These are phyloP conservation scores for Nannoperca obscura DNA, from an alignment of 2,797 vertebrate genomes.

Conservation along the genomic window DNA sequence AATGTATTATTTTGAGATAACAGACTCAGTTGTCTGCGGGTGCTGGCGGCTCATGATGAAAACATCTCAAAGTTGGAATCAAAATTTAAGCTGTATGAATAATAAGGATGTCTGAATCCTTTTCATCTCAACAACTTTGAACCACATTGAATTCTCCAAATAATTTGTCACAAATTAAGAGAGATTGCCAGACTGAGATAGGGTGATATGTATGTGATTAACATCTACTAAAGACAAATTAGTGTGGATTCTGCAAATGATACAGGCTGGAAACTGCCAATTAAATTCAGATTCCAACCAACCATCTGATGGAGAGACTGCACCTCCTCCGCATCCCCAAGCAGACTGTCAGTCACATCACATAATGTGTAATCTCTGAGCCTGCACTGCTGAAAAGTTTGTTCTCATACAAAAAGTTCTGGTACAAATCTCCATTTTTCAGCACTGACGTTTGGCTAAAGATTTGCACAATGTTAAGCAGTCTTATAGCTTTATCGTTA, in stretches of 20 bases:
- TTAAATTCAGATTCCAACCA: slow-evolving; percentile 38
- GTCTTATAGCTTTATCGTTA: neutral
- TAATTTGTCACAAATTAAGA: slow-evolving; percentile 27
- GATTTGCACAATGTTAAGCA: neutral
- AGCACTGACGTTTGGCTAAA: neutral
- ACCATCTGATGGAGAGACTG: slow-evolving; percentile 47
- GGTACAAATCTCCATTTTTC: neutral
- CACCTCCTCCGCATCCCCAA: slow-evolving; percentile 36
- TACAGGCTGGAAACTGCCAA: slow-evolving; percentile 30
- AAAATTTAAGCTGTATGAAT: slow-evolving; percentile 43
- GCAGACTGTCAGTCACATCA: slow-evolving; percentile 15
- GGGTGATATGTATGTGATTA: slow-evolving; percentile 1
- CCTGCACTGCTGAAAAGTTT: slow-evolving; percentile 34
- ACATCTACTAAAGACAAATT: slow-evolving; percentile 20
- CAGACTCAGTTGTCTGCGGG: neutral
- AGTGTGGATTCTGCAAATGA: slow-evolving; percentile 25
- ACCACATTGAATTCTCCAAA: neutral
- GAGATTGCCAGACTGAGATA: neutral
- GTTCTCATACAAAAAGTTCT: slow-evolving; percentile 1
- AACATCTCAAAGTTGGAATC: slow-evolving; percentile 34
- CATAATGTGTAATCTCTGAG: slow-evolving; percentile 32
- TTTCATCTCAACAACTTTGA: slow-evolving; percentile 39
- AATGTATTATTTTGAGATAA: slow-evolving; percentile 29
- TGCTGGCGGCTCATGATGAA: slow-evolving; percentile 13
- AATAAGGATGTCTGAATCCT: slow-evolving; percentile 33